A percentile compares a stretch with the other conserved stretches of the same genome.
These are phyloP conservation scores for Drosophila buzzatii DNA, from an alignment of 2,888 invertebrate genomes.

Conservation along the genomic window DNA sequence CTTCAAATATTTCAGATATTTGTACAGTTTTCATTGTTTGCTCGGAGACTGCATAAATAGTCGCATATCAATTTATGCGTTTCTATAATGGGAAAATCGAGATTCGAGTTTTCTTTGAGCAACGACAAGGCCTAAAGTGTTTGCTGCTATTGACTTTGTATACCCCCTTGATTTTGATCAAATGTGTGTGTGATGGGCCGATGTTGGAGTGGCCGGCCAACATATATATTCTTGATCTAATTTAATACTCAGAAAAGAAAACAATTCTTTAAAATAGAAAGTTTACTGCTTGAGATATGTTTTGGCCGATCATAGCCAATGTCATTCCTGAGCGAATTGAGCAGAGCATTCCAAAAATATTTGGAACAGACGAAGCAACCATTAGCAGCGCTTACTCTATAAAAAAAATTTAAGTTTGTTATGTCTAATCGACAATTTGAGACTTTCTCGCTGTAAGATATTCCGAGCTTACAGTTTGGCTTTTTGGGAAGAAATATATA, in stretches of 20 bases:
- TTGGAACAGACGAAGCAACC: too few relatives aligned
- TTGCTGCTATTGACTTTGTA: slow-evolving; percentile 21
- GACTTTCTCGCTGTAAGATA: too few relatives aligned
- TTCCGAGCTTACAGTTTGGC: too few relatives aligned
- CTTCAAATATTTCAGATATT: slow-evolving; percentile 60
- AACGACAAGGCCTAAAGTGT: slow-evolving; percentile 57
- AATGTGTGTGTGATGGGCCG: not conserved
- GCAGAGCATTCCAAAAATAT: too few relatives aligned
- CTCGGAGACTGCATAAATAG: slow-evolving; percentile 52
- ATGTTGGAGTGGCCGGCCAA: not conserved
- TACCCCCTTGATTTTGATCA: not conserved
- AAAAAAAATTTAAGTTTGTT: too few relatives aligned
- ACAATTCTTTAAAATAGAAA: not conserved
- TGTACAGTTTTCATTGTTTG: slow-evolving; percentile 42
- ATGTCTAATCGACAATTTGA: too few relatives aligned
- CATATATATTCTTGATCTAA: not conserved
- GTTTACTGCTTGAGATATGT: not conserved
- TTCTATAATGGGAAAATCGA: slow-evolving; percentile 48
- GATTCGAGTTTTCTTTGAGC: slow-evolving; percentile 31
- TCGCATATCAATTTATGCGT: slow-evolving; percentile 75
- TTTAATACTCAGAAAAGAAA: not conserved
- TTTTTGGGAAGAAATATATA: too few relatives aligned
- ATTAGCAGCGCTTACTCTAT: too few relatives aligned
- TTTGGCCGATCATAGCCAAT: too few relatives aligned
- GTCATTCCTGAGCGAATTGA: too few relatives aligned